Conservation (phyloP, 2,113 vertebrate genomes). For the Sapajus apella region DNA sequence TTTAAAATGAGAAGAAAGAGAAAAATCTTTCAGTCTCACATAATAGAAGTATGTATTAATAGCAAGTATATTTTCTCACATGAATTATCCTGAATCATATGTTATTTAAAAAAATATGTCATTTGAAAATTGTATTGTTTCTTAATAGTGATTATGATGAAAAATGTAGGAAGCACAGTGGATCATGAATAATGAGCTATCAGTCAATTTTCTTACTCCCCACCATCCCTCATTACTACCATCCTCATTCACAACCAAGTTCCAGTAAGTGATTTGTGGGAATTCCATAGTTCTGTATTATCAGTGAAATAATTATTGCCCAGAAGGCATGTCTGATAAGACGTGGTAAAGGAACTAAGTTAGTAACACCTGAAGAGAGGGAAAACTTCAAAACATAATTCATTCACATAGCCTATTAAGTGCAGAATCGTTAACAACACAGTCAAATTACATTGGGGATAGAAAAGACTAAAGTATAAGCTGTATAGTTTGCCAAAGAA, state of each 20-base stretch:
- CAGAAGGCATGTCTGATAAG: background rate
- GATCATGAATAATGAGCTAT: background rate
- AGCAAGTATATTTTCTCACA: background rate
- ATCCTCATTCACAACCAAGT: background rate
- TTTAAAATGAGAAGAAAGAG: slow-evolving; percentile 19
- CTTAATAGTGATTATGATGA: background rate
- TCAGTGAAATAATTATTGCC: background rate
- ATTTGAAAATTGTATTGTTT: background rate
- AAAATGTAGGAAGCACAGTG: background rate
- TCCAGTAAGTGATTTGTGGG: background rate
- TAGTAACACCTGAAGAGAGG: background rate
- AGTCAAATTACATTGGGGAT: background rate
- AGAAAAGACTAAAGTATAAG: background rate
- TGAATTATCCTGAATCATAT: background rate
- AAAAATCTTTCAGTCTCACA: background rate
- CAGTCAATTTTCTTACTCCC: background rate
- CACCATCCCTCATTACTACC: background rate
- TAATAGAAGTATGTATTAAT: background rate
- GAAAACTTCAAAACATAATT: background rate
- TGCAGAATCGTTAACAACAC: background rate
- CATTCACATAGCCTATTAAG: background rate
- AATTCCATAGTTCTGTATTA: background rate
- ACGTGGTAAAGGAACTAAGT: background rate
- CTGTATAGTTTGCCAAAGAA: background rate
- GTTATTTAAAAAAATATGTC: background rate